Percentiles rank a stretch among this genome's conserved stretches.
Conservation (phyloP, 2,888 invertebrate genomes). For the Apeira syringaria region DNA sequence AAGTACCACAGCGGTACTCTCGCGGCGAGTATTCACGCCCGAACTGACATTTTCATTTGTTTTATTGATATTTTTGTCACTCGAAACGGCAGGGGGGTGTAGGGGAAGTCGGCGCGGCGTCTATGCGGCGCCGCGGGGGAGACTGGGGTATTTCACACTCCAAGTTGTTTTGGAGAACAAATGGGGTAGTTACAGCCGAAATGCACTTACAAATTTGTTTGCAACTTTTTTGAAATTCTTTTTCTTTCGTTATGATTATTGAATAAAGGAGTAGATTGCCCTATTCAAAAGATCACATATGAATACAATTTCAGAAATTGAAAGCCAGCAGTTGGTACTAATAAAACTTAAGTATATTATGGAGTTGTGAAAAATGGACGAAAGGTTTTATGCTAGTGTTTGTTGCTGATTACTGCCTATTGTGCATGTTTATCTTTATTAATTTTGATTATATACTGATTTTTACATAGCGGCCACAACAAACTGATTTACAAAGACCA, state of each 20-base stretch:
- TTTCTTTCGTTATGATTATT: constrained; percentile 23
- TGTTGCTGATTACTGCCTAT: no score
- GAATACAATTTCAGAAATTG: no score
- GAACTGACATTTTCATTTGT: constrained; percentile 53
- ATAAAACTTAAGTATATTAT: no score
- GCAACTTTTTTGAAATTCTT: constrained; percentile 35
- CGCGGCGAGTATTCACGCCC: constrained; percentile 15
- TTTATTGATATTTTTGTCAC: constrained; percentile 60
- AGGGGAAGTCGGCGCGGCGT: constrained; percentile 23
- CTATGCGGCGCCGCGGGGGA: constrained; percentile 26
- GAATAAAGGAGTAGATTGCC: background rate
- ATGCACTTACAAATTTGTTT: constrained; percentile 45
- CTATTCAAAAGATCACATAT: background rate
- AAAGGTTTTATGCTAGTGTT: no score
- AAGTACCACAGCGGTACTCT: constrained; percentile 1
- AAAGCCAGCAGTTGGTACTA: no score
- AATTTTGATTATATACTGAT: no score
- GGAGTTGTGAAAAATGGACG: no score
- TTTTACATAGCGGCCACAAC: no score
- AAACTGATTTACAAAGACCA: no score
- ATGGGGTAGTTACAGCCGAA: constrained; percentile 38
- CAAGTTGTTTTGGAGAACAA: constrained; percentile 36
- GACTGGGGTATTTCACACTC: constrained; percentile 19
- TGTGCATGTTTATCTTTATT: no score
- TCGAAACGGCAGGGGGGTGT: constrained; percentile 18